Evolutionary conservation across 2,888 invertebrate genomes (phyloP).

Genomic region (Stenoptilia bipunctidactyla): DNA sequence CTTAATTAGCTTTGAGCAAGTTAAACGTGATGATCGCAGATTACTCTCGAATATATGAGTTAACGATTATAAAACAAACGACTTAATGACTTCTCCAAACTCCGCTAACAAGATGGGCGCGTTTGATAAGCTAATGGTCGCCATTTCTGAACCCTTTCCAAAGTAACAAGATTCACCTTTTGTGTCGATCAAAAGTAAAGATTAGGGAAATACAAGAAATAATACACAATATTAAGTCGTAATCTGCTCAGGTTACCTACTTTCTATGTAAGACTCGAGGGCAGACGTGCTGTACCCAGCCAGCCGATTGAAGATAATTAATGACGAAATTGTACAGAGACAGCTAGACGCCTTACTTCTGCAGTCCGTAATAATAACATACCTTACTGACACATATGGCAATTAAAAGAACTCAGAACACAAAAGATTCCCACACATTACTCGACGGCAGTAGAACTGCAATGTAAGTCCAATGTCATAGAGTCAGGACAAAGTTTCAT

Average conservation of each 20-base stretch:
- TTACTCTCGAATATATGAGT: no score
- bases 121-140: no score
- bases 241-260: constrained; percentile 33
- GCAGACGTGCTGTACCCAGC: constrained; percentile 46
- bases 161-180: no score
- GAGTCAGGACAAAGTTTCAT: constrained; percentile 24
- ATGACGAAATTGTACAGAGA: constrained; percentile 58
- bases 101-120: no score
- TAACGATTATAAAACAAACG: no score
- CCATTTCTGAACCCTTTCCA: no score
- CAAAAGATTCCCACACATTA: constrained; percentile 57
- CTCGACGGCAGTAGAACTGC: constrained; percentile 36
- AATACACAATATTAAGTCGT: constrained; percentile 14
- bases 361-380: constrained; percentile 54
- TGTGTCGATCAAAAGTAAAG: no score
- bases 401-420: constrained; percentile 47
- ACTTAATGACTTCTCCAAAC: no score
- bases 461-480: constrained; percentile 24
- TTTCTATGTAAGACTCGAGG: constrained; percentile 40
- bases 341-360: constrained; percentile 65
- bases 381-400: constrained; percentile 36
- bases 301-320: constrained; percentile 52
- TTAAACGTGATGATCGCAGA: no score
- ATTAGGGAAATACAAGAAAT: no score
- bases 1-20: no score